Evolutionary conservation across 92 coral and sea anemone species (phyloP), one percentile per base, ranked within the genome.

Genomic region (Paragorgia papillata): DNA sequence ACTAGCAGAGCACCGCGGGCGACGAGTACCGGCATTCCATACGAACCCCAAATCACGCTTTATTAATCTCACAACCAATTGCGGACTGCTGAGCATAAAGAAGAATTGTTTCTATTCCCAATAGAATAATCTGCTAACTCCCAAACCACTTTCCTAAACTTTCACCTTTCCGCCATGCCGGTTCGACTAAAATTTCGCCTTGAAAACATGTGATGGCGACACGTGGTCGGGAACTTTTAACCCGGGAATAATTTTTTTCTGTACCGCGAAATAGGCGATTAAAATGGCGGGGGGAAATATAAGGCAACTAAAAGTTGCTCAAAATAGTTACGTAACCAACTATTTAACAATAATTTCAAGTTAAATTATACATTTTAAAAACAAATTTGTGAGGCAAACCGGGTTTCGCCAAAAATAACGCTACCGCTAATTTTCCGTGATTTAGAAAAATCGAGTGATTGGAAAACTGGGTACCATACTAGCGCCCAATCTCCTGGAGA

Each of bases 171-270:
- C 17, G 12, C 17, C 29, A 13, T 13, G 32, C 54, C 25, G 0
- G 39, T 3, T 18, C 27, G 14, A 2, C 44, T 22, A 49, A 27
- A 24, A 49, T 34, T 24, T 44, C 57, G 54, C 51, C 37, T 71
- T 54, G 62, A 29, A 54, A 54, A 27, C 57, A 71, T 49, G 57
- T 71, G 78, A 56, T 56, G 7, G 33, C 6, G 28, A 53, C 78
- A 71, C 78, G 78, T 71, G 78, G 64, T 55, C 62, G 22, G 78
- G 63, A 71, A 33, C 12, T 54, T 71, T 20, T 10, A 49, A 1
- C 63, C 78, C 34, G 51, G 78, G 34, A 6, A 31, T 51, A 13
- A n/a, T n/a, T n/a, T 30, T 48, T 28, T 51, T 51, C 19, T 19
- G 8, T 51, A 22, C 43, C 53, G 53, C 53, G 53, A 6, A 46